phyloP scores from a whole-genome alignment of 92 coral and sea anemone genomes.

The Parazoanthus swiftii region DNA sequence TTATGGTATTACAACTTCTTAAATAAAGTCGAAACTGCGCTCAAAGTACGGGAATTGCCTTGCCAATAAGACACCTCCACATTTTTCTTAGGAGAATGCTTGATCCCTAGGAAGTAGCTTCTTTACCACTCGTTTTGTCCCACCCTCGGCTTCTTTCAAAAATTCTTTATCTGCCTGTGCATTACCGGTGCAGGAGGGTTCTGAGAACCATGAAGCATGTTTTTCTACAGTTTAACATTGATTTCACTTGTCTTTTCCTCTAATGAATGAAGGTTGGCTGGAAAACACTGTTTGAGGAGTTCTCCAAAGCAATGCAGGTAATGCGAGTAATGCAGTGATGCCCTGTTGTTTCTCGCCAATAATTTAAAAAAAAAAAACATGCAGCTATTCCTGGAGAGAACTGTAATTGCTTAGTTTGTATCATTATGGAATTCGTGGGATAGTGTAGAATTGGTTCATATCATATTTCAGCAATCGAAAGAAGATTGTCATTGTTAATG shows the following conservation, averaged over 20 bases:
- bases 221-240: background rate
- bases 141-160: background rate
- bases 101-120: background rate
- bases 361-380: too few relatives aligned
- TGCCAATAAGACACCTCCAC: too few relatives aligned
- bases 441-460: background rate
- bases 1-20: too few relatives aligned
- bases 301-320: slow-evolving; percentile 93
- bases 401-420: background rate
- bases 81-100: background rate
- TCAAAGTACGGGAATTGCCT: background rate
- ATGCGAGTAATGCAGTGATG: background rate
- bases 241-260: background rate
- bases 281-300: slow-evolving; percentile 89
- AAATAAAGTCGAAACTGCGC: background rate
- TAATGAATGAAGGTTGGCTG: slow-evolving; percentile 80
- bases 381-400: background rate
- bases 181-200: background rate
- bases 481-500: too few relatives aligned
- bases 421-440: too few relatives aligned
- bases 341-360: background rate
- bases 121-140: background rate
- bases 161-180: background rate
- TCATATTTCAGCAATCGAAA: too few relatives aligned
- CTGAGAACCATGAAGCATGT: background rate